Percentiles rank a stretch among this genome's conserved stretches.
Evolutionary conservation across 2,888 invertebrate species (phyloP).

Genomic region (Liodrosophila aerea): DNA sequence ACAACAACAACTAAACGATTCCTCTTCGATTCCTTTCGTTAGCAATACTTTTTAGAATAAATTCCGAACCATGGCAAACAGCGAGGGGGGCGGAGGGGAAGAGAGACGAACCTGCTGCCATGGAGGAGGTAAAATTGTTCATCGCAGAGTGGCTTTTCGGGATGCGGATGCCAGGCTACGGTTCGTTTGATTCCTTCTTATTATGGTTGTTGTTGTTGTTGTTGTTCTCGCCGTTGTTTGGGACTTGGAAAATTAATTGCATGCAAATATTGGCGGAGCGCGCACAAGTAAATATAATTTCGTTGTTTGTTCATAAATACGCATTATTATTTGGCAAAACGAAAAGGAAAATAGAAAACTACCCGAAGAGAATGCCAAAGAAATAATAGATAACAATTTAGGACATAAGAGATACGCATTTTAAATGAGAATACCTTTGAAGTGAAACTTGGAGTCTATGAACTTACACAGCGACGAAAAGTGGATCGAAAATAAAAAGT

Average conservation of each 20-base stretch:
- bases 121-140: slow-evolving; percentile 15
- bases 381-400: too few relatives aligned
- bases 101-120: slow-evolving; percentile 1
- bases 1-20: slow-evolving; percentile 29
- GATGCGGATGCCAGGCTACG: slow-evolving; percentile 38
- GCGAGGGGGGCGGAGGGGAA: slow-evolving; percentile 1
- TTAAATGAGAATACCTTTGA: too few relatives aligned
- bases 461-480: too few relatives aligned
- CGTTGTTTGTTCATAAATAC: slow-evolving; percentile 77
- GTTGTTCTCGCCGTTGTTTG: slow-evolving; percentile 15
- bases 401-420: too few relatives aligned
- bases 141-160: slow-evolving; percentile 25
- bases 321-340: slow-evolving; percentile 64
- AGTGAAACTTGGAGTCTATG: too few relatives aligned
- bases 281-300: slow-evolving; percentile 76
- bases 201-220: slow-evolving; percentile 23
- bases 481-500: too few relatives aligned
- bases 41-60: slow-evolving; percentile 74
- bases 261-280: slow-evolving; percentile 78
- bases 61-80: slow-evolving; percentile 46
- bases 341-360: slow-evolving; percentile 44
- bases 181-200: slow-evolving; percentile 62
- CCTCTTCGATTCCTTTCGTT: slow-evolving; percentile 73
- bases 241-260: slow-evolving; percentile 75
- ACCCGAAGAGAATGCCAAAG: slow-evolving; percentile 7